Base-by-base conservation (phyloP, 2,888 invertebrate species). In the Yponomeuta sedellus region DNA sequence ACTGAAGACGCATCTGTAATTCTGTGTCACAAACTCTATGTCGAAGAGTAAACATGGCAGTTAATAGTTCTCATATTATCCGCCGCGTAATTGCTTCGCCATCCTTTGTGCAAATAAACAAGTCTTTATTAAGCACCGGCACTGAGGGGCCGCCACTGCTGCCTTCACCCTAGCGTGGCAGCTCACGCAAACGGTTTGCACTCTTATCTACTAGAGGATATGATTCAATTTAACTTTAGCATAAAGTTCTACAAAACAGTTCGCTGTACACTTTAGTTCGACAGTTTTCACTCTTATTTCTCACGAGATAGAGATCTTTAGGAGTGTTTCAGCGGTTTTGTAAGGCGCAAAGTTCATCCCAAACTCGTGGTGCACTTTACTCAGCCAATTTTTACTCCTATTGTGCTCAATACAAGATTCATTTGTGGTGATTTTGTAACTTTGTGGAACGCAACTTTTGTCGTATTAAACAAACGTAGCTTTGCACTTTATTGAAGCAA, bases 61-160 rank as follows among this genome's bases (percentile, higher is more conserved):
- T 79, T 81, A 84, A 86, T 83, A 85, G 82, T 81, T 76, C 79
- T 81, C 81, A 76, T 82, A 85, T 83, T 80, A 82, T 78, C 74
- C 72, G 72, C 73, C 76, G 74, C 78, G 79, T 84, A 83, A 83
- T 83, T 82, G 81, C 78, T 73, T 73, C 74, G 72, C 70, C 77
- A 83, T 79, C 82, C 79, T 76, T 81, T 79, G 80, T 79, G 75
- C 77, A 82, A 84, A 84, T 83, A 84, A 82, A 84, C 82, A 84
- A 82, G 80, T 82, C 83, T 79, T 82, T 82, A 84, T 84, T 84
- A 83, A 84, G 83, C 80, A 81, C 71, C 75, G 72, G 72, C 75
- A 73, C 75, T 82, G 78, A 81, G 83, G 83, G 83, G 68, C 70
- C 68, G 71, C 66, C 73, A 74, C 74, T 19, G 58, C 5, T n/a